These are phyloP conservation scores for Hippocampus barbouri DNA, from an alignment of 2,113 vertebrate genomes.

Conservation along the genomic window DNA sequence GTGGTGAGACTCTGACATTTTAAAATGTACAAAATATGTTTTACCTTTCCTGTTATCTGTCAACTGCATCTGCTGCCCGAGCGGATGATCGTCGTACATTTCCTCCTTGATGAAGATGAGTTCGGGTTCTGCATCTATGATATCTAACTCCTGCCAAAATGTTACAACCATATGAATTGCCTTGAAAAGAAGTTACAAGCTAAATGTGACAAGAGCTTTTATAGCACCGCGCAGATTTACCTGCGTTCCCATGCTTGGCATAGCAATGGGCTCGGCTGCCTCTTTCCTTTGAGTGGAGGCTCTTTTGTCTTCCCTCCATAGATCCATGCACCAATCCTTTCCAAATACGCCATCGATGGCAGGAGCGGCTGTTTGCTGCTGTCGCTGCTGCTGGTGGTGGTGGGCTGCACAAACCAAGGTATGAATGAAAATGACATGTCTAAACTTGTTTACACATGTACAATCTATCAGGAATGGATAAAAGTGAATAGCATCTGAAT, in stretches of 20 bases:
- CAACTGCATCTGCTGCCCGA: slow-evolving; percentile 54
- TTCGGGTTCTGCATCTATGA: slow-evolving; percentile 66
- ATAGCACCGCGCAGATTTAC: slow-evolving; percentile 9
- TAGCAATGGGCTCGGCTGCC: slow-evolving; percentile 27
- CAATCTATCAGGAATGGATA: neutral
- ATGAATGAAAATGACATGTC: neutral
- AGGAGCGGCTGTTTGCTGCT: slow-evolving; percentile 48
- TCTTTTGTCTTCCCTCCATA: slow-evolving; percentile 70
- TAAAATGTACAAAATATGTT: neutral
- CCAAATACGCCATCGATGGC: slow-evolving; percentile 71
- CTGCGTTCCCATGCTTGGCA: slow-evolving; percentile 47
- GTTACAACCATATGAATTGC: neutral
- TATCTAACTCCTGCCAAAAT: slow-evolving; percentile 52
- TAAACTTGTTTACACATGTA: neutral
- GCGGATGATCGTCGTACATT: slow-evolving; percentile 63
- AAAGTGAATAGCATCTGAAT: neutral
- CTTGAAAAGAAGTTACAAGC: neutral
- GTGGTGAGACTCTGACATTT: neutral
- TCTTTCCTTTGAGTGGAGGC: slow-evolving; percentile 36
- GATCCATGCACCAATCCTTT: slow-evolving; percentile 76
- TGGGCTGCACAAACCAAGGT: slow-evolving; percentile 10
- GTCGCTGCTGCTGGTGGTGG: neutral
- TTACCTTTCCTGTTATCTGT: slow-evolving; percentile 54
- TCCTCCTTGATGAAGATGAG: slow-evolving; percentile 74
- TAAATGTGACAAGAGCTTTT: neutral